Evolutionary conservation across 2,888 invertebrate genomes (phyloP).

Genomic region (Drosophila barbarae): DNA sequence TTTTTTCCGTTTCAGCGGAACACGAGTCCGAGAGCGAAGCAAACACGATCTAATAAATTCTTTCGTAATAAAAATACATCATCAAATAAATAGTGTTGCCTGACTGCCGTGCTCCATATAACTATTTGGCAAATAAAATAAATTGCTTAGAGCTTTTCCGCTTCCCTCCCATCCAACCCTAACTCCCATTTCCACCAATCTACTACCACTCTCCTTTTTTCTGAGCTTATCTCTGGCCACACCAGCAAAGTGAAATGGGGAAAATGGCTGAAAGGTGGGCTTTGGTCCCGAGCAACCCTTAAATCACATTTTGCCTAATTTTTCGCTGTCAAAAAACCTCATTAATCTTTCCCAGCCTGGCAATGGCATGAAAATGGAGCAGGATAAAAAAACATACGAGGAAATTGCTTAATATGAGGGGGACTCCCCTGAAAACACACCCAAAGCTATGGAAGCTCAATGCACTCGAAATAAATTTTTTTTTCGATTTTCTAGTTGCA

Average conservation of each 20-base stretch:
- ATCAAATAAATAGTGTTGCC: constrained; percentile 68
- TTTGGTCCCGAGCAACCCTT: constrained; percentile 59
- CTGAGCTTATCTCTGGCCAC: constrained; percentile 64
- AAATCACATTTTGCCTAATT: constrained; percentile 77
- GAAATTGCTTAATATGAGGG: constrained; percentile 67
- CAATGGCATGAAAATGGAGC: constrained; percentile 66
- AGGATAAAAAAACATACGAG: constrained; percentile 69
- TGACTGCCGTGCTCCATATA: constrained; percentile 59
- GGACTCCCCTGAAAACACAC: constrained; percentile 40
- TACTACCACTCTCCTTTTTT: constrained; percentile 28
- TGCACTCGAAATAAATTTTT: constrained; percentile 5
- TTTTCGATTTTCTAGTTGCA: too few species aligned
- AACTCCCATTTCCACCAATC: constrained; percentile 5
- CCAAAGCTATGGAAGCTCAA: constrained; percentile 2
- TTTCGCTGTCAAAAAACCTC: constrained; percentile 78
- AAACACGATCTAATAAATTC: constrained; percentile 58
- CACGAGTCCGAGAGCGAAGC: constrained; percentile 14
- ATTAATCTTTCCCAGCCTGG: constrained; percentile 73
- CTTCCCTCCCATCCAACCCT: constrained; percentile 5
- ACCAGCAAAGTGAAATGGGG: constrained; percentile 39
- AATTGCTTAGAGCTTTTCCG: constrained; percentile 61
- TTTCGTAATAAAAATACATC: constrained; percentile 70
- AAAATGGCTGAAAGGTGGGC: constrained; percentile 8
- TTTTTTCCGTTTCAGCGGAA: constrained; percentile 21
- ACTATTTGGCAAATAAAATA: constrained; percentile 68